A percentile compares a stretch with the other conserved stretches of the same genome.
Evolutionary conservation across 2,797 vertebrate genomes (phyloP).

Genomic region (Malacoraja senta): DNA sequence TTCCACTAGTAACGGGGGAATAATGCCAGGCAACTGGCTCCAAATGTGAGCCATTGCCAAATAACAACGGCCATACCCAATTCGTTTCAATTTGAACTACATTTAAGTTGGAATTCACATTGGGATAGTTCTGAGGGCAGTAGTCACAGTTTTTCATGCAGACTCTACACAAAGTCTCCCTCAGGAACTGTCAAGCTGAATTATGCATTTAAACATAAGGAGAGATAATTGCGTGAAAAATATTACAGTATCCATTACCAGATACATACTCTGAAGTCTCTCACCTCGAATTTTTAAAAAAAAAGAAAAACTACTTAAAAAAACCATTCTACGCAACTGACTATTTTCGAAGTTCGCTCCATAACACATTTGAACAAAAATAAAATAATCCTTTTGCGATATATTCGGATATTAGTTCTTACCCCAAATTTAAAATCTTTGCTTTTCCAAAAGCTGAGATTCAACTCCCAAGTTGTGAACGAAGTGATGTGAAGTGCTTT

Average conservation of each 20-base stretch:
- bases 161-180: not conserved
- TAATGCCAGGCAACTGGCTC: not conserved
- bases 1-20: not conserved
- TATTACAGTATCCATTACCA: not conserved
- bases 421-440: not conserved
- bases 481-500: constrained; percentile 54
- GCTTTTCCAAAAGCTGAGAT: not conserved
- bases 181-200: not conserved
- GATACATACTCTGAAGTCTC: not conserved
- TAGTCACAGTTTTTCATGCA: not conserved
- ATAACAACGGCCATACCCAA: too few species aligned
- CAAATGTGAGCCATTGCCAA: too few species aligned
- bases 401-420: not conserved
- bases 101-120: not conserved
- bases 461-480: constrained; percentile 42
- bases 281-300: not conserved
- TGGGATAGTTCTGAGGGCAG: not conserved
- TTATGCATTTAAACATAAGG: not conserved
- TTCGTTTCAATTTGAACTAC: not conserved
- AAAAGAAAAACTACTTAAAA: not conserved
- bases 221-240: not conserved
- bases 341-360: not conserved
- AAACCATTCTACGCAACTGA: not conserved
- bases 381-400: not conserved
- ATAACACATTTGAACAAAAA: not conserved